These are phyloP conservation scores for Cladopsammia gracilis DNA, from an alignment of 64 coral and sea anemone genomes.

Conservation along the genomic window DNA sequence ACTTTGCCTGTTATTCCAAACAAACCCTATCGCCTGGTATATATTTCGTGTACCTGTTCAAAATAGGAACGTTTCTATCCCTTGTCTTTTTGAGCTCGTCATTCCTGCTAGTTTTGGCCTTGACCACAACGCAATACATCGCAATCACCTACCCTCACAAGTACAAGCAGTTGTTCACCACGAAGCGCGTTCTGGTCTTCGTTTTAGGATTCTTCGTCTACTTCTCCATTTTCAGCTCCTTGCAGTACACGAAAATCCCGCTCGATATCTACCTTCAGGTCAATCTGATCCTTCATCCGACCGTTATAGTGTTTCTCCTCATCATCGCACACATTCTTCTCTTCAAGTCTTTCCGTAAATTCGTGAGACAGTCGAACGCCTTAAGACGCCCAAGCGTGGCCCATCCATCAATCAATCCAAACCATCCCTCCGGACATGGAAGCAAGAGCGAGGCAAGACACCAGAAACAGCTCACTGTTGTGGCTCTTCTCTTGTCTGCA, in stretches of 20 bases:
- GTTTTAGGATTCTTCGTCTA: constrained; percentile 57
- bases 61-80: constrained; percentile 50
- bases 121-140: constrained; percentile 82
- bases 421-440: neutral
- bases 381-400: neutral
- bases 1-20: constrained; percentile 54
- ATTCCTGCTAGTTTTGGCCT: constrained; percentile 72
- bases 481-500: constrained; percentile 37
- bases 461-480: constrained; percentile 53
- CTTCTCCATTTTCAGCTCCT: constrained; percentile 71
- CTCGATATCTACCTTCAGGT: constrained; percentile 8
- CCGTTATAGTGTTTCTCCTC: constrained; percentile 35
- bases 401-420: neutral
- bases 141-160: constrained; percentile 85
- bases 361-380: constrained; percentile 54
- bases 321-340: constrained; percentile 45
- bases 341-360: constrained; percentile 27
- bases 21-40: constrained; percentile 18
- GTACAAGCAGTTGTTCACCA: constrained; percentile 74
- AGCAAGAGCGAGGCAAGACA: constrained; percentile 16
- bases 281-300: constrained; percentile 60
- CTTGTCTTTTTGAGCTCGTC: constrained; percentile 78
- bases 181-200: constrained; percentile 42
- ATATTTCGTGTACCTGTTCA: neutral
- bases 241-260: constrained; percentile 63